A percentile compares a stretch with the other conserved stretches of the same genome.
Evolutionary conservation across 2,888 invertebrate species (phyloP).

Genomic region (Cylindroiulus punctatus): DNA sequence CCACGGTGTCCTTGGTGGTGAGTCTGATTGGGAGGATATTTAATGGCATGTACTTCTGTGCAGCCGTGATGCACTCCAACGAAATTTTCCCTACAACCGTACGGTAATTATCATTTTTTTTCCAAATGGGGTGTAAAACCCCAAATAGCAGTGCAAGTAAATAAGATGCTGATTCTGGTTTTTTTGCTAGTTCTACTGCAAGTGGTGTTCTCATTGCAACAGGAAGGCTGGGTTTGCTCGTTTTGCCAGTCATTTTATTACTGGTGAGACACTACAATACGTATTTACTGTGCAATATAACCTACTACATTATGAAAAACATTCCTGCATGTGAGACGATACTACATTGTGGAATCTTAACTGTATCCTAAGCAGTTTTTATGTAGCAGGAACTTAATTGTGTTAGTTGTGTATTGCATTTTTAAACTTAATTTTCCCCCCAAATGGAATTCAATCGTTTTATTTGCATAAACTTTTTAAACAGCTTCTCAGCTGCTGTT

Average conservation of each 20-base stretch:
- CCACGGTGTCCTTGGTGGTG: conserved; percentile 43
- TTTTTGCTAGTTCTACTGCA: conserved; percentile 46
- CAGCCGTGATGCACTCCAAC: conserved; percentile 24
- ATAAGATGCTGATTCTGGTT: background rate
- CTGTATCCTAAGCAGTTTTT: too few species aligned
- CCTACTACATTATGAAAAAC: too few species aligned
- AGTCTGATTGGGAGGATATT: conserved; percentile 46
- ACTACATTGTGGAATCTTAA: too few species aligned
- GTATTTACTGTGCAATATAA: too few species aligned
- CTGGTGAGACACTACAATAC: conserved; percentile 31
- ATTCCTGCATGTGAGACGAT: too few species aligned
- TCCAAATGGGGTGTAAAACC: background rate
- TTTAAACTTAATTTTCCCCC: too few species aligned
- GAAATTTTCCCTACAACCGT: conserved; percentile 54
- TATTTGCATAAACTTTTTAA: too few species aligned
- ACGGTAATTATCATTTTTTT: conserved; percentile 44
- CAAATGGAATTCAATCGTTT: too few species aligned
- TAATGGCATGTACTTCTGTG: conserved; percentile 51
- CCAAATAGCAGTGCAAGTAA: background rate
- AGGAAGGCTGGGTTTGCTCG: conserved; percentile 50
- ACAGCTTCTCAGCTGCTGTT: too few species aligned
- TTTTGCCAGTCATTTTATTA: conserved; percentile 49
- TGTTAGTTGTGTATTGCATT: too few species aligned
- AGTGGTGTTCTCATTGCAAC: conserved; percentile 24
- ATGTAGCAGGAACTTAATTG: too few species aligned